These are phyloP conservation scores for Baccha elongata DNA, from an alignment of 2,888 invertebrate species.

Conservation along the genomic window DNA sequence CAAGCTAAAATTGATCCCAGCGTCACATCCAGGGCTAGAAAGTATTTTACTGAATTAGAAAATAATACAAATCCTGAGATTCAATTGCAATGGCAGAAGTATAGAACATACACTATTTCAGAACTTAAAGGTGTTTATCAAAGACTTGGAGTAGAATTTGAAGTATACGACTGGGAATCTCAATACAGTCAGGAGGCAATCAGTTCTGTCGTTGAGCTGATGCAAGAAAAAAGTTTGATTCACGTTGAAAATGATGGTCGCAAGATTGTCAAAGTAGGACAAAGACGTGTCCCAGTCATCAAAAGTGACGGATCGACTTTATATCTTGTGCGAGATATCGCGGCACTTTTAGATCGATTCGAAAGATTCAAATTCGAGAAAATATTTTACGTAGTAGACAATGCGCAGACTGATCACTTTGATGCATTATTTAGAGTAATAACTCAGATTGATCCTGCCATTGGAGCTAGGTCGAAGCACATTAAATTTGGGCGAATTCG, in stretches of 20 bases:
- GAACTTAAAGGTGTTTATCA: constrained; percentile 89
- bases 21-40: constrained; percentile 86
- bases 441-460: constrained; percentile 63
- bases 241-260: constrained; percentile 85
- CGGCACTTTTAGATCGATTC: constrained; percentile 93
- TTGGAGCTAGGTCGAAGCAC: constrained; percentile 84
- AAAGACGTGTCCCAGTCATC: constrained; percentile 86
- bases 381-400: constrained; percentile 96
- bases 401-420: constrained; percentile 91
- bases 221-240: constrained; percentile 86
- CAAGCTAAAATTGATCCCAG: constrained; percentile 85
- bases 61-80: constrained; percentile 81
- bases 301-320: constrained; percentile 96
- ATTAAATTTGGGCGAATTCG: constrained; percentile 95
- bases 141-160: constrained; percentile 91
- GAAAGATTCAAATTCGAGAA: constrained; percentile 89
- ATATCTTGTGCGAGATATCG: constrained; percentile 94
- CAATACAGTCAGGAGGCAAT: constrained; percentile 89
- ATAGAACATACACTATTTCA: constrained; percentile 87
- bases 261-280: constrained; percentile 84
- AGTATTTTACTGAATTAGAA: constrained; percentile 89
- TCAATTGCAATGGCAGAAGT: constrained; percentile 87
- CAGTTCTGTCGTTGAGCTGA: constrained; percentile 84
- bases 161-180: constrained; percentile 95
- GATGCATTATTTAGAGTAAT: constrained; percentile 87